phyloP scores from a whole-genome alignment of 2,888 invertebrate species.

The Drosophila sordidapex region DNA sequence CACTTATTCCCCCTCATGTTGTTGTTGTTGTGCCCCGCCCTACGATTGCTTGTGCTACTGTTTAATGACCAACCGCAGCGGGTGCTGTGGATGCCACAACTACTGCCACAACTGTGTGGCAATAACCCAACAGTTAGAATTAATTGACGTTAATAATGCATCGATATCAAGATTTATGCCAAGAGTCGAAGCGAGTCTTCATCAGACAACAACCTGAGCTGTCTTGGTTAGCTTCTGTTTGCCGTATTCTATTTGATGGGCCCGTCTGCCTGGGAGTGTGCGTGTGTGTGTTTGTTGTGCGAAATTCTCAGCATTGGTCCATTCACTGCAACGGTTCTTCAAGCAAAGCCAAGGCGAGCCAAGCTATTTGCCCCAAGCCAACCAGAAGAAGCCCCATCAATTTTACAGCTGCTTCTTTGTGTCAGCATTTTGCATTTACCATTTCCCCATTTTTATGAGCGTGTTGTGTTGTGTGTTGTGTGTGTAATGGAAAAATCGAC shows the following conservation, averaged over 20 bases:
- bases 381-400: conserved; percentile 40
- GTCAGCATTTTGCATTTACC: conserved; percentile 51
- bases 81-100: conserved; percentile 13
- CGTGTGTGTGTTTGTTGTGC: conserved; percentile 13
- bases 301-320: conserved; percentile 47
- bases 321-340: conserved; percentile 54
- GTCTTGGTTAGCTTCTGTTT: conserved; percentile 14
- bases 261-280: conserved; percentile 3
- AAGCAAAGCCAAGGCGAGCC: conserved; percentile 6
- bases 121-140: conserved; percentile 71
- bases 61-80: conserved; percentile 67
- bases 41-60: conserved; percentile 38
- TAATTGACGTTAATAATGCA: conserved; percentile 79
- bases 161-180: conserved; percentile 74
- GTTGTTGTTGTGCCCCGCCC: conserved; percentile 32
- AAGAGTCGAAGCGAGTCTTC: conserved; percentile 19
- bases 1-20: neutral
- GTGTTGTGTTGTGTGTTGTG: conserved; percentile 7
- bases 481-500: conserved; percentile 43
- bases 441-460: conserved; percentile 26
- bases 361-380: conserved; percentile 10
- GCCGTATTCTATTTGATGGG: conserved; percentile 36
- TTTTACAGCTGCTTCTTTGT: conserved; percentile 64
- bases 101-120: conserved; percentile 41
- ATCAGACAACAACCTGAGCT: conserved; percentile 23